Evolutionary conservation across 2,888 invertebrate species (phyloP).

Genomic region (Octonoba sinensis): DNA sequence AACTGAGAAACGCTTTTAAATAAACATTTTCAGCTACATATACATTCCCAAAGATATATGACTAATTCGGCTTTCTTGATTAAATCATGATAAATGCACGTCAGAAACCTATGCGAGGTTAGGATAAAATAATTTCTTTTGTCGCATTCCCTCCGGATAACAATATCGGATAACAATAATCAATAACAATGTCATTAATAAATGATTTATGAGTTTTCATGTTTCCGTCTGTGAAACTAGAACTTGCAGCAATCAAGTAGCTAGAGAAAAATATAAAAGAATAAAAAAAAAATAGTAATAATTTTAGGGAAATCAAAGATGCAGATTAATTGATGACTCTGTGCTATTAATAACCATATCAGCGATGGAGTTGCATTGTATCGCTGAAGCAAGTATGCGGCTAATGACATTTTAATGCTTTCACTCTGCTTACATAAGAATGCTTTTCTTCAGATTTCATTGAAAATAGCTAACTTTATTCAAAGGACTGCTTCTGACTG

Average conservation of each 20-base stretch:
- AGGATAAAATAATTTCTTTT: slow-evolving; percentile 2
- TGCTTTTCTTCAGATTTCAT: slow-evolving; percentile 8
- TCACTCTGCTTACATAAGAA: slow-evolving; percentile 8
- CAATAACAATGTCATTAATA: slow-evolving; percentile 34
- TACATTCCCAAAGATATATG: too few species aligned
- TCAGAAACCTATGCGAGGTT: not conserved
- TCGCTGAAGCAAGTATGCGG: not conserved
- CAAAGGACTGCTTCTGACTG: not conserved
- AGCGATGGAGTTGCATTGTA: slow-evolving; percentile 8
- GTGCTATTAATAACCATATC: slow-evolving; percentile 8
- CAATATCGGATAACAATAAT: slow-evolving; percentile 39
- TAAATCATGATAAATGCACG: too few species aligned
- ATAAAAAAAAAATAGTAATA: not conserved
- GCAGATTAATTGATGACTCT: slow-evolving; percentile 5
- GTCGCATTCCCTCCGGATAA: slow-evolving; percentile 1
- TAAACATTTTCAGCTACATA: too few species aligned
- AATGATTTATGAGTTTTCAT: slow-evolving; percentile 28
- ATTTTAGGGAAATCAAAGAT: slow-evolving; percentile 3
- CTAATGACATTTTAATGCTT: slow-evolving; percentile 50
- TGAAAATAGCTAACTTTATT: not conserved
- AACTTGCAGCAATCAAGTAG: too few species aligned
- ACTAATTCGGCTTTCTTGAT: too few species aligned
- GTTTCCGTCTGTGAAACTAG: not conserved
- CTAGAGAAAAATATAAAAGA: too few species aligned
- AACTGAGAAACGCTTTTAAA: too few species aligned